Base-by-base conservation (phyloP, 1,140 invertebrate genomes). In the Hypothenemus hampei region DNA sequence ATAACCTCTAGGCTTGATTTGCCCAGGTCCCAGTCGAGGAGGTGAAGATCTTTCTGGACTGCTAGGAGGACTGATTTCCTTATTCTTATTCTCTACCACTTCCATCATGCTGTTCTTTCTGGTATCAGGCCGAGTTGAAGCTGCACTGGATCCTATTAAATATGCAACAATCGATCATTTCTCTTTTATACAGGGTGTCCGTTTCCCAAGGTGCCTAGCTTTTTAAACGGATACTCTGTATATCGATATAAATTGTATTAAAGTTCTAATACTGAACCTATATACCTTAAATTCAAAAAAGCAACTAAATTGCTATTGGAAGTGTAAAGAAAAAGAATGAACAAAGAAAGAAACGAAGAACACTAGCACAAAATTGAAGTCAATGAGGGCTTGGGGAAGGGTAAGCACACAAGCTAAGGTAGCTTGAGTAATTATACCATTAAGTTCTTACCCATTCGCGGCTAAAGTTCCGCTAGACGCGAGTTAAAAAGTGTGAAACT, bases 1-100 rank as follows among this genome's bases (percentile, higher is more conserved):
- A 57, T 82, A 84, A 62, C 83, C 85, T 54, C 83, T 79, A 19
- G 87, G 87, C 69, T 82, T 80, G 62, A 90, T 78, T 68, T 91
- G 87, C 36, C 86, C 86, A 16, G 86, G 86, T 18, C 87, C 87
- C 44, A 89, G 73, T 41, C 55, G 61, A n/a, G 68, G 69, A 22
- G 68, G 70, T 8, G 66, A 76, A 23, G 66, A 71, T 59, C 60
- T 62, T 64, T 63, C 70, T 50, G 57, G 75, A 67, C 59, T 75
- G 26, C 74, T 76, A 31, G 75, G 74, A 21, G 75, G 75, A 66
- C 71, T 74, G 64, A 63, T 69, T 40, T 74, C 72, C 8, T 69
- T 67, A 11, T 66, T 47, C 46, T 52, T 52, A 3, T 58, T 61
- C 53, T 70, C 67, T 7, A 57, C 50, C n/a, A 70, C 48, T 54